Base-by-base conservation (phyloP, 2,113 vertebrate species). In the Corydoras sp. region DNA sequence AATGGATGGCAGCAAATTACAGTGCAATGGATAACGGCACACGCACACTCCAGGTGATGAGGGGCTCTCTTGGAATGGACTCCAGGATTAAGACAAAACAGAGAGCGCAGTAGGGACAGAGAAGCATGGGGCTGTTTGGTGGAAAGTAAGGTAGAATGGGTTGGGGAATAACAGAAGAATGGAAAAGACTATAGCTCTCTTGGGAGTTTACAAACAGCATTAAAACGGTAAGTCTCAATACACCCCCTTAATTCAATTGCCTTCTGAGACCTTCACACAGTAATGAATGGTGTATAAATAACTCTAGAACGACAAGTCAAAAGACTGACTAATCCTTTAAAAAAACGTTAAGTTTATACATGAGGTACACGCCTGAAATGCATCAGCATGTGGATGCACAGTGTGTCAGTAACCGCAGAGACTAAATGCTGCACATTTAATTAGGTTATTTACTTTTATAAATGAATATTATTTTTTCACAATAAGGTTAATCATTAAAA, bases 401-500 rank as follows among this genome's bases (percentile, higher is more conserved):
- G 29, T 68, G 68, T 65, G 65, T 51, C 29, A 32, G 51, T 62
- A 58, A 69, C 77, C 58, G 65, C 15, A 54, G 77, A 66, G 68
- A 66, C 58, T 68, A 65, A 68, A 60, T 71, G 60, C 69, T 69
- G 70, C 70, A 13, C 29, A 30, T 30, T 66, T 73, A 73, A 76
- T 73, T 71, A 59, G 76, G 76, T 81, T 78, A 76, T 65, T 71
- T 76, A 51, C 68, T 75, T 77, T 80, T 64, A 80, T 59, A 70
- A 60, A 56, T 61, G 62, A 58, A 62, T 76, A 76, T 78, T 76
- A 76, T 78, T 78, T 60, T 71, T 68, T 72, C 54, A 71, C 76
- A 63, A 64, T n/a, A 43, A 43, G 35, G 35, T 5, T 43, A 43
- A 43, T 43, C 4, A 5, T 43, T 43, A 8, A 43, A 43, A 43